Evolutionary conservation across 2,888 invertebrate genomes (phyloP), one percentile per base, ranked within the genome.

Genomic region (Aproaerema taeniolella): DNA sequence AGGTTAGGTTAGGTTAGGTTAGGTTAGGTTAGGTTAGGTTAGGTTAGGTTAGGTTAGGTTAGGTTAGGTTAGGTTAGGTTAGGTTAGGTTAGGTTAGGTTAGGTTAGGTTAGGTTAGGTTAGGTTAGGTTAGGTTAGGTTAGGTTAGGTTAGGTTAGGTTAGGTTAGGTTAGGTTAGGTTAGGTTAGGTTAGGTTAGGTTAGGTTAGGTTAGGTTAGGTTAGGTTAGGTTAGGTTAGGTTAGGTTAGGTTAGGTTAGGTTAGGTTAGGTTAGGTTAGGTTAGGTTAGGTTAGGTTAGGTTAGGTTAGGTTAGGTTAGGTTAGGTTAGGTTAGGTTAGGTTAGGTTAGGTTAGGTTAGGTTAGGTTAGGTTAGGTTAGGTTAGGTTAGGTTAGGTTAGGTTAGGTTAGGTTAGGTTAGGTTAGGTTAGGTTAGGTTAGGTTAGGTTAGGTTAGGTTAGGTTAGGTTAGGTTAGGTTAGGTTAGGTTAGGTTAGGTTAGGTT

Each of bases 1-100:
- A 41, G 41, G 44, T 29, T 29, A 29, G 29, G 29, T 29, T 29
- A 29, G 29, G 29, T 29, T 29, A 29, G 29, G 29, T 29, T 29
- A 31, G 29, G 29, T 29, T 29, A 29, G 29, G 29, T 29, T 29
- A 29, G 29, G 29, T 29, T 29, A 29, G 29, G 29, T 29, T 29
- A 29, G 29, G 29, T 29, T 29, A 29, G 29, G 29, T 29, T 29
- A 29, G 29, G 29, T 31, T 29, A 29, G 29, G 29, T 29, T 29
- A 29, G 29, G 29, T 29, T 29, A 29, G 29, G 29, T 29, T 29
- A 29, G 29, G 29, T 29, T 29, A 29, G 29, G 29, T 29, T 29
- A 29, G 29, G 29, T 29, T 29, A 29, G 29, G 29, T 29, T 29
- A 29, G 29, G 29, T 29, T 29, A 29, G 29, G 29, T 29, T 29